Evolutionary conservation across 2,797 vertebrate species (phyloP), one percentile per base, ranked within the genome.

Genomic region (Pristis pectinata): DNA sequence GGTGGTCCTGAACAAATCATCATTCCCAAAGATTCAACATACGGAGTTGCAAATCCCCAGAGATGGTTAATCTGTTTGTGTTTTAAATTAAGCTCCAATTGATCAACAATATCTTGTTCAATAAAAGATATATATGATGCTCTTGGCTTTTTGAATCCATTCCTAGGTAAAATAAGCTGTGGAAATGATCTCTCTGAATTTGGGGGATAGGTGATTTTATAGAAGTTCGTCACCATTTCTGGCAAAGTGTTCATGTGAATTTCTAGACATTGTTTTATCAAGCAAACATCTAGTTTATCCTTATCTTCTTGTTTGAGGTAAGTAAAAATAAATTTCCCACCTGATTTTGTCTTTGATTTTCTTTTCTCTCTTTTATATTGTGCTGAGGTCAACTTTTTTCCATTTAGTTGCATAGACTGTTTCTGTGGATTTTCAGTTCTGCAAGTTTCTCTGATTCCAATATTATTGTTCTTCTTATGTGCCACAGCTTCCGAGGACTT

Each of bases 261-360:
- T 94, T 85, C 94, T 30, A 94, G 34, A 85, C 13, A 44, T 85
- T 85, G 59, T 44, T 94, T 94, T 49, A 44, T 53, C 5, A 61
- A 41, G 41, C 82, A 85, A 44, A 34, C 24, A 49, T 67, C 79
- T 67, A 85, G 22, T 85, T 85, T 93, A 49, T 67, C 10, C 49
- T 94, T 67, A 94, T 41, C 64, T 49, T 93, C 11, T 93, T 8
- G 64, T 72, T 93, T 93, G 64, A 93, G 59, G 19, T 37, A 22
- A 92, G 37, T 37, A 70, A 64, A 64, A 37, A 27, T 59, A 67
- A 15, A 85, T 13, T 13, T n/a, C 17, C n/a, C n/a, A 37, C 7
- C 87, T 64, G 37, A 37, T n/a, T 74, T 93, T 27, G 22, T 24
- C 64, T 93, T 93, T 93, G 70, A 49, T 17, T 53, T 74, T 11